Evolutionary conservation across 2,113 vertebrate genomes (phyloP), one percentile per base, ranked within the genome.

Genomic region (Epinephelus cyanopodus): DNA sequence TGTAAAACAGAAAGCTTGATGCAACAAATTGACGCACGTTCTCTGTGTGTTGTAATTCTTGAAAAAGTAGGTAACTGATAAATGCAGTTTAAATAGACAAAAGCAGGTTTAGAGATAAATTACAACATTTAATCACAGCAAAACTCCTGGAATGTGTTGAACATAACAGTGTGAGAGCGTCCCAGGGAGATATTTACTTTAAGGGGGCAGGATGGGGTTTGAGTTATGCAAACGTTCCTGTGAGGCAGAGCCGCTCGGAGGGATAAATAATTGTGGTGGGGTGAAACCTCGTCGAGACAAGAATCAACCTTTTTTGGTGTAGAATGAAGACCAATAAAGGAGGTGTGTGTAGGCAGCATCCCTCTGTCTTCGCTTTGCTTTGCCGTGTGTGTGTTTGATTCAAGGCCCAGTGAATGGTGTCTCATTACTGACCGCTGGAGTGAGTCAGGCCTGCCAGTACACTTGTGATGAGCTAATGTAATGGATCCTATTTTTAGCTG

Each of bases 401-500:
- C 9, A 50, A 65, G 61, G 54, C 74, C 58, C 33, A 10, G 45
- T 27, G 67, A 79, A 74, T 6, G 1, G 53, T 33, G 77, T 78
- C 56, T 86, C 39, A 42, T 82, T 76, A 85, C 66, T 47, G 79
- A 68, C 68, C 3, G 27, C 56, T 72, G 65, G 52, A 84, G 39
- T 75, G 69, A 83, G 63, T 77, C 87, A 61, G 74, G 33, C 78
- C 48, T 17, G 62, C 29, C 73, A 3, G 5, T 4, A 29, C 66
- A 15, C 57, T 33, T 33, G 58, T 73, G 80, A 81, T 58, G 70
- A 81, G 73, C 82, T 63, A 61, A 83, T 52, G 77, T 71, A 81
- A 90, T 74, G 77, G 56, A 64, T 79, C 62, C 86, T 90, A 81
- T 89, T 85, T 86, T 87, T 85, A 84, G 67, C 66, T 0, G 45